Conservation (phyloP, 2,113 vertebrate species). For the Nerophis ophidion region DNA sequence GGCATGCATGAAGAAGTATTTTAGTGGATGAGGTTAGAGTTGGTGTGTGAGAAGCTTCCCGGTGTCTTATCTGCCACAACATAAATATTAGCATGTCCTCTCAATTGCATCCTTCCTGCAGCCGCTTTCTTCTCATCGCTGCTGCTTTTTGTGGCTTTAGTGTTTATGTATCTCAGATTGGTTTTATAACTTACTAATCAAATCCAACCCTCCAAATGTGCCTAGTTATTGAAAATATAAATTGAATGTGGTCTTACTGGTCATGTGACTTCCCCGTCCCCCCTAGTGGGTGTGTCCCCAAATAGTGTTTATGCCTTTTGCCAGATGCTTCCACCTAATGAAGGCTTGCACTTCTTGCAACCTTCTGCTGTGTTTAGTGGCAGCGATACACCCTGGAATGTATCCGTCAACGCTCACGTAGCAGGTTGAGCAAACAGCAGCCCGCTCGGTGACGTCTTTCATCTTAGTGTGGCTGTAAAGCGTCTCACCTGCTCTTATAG, state of each 20-base stretch:
- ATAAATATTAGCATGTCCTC: constrained; percentile 55
- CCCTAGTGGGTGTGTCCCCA: no score
- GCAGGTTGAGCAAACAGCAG: constrained; percentile 25
- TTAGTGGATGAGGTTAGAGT: neutral
- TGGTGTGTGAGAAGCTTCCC: neutral
- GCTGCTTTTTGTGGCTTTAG: no score
- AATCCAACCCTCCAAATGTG: no score
- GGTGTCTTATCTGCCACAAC: constrained; percentile 60
- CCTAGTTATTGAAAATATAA: no score
- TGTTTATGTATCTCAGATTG: no score
- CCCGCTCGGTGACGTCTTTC: neutral
- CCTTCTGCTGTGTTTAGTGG: constrained; percentile 16
- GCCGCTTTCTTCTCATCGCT: neutral
- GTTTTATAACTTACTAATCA: no score
- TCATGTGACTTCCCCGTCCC: no score
- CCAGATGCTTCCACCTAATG: constrained; percentile 12
- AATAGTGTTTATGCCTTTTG: neutral
- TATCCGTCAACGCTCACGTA: constrained; percentile 17
- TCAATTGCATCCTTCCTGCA: constrained; percentile 61
- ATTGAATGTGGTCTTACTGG: no score
- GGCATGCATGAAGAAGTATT: no score
- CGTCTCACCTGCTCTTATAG: neutral
- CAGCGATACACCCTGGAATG: constrained; percentile 30
- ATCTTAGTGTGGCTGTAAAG: neutral
- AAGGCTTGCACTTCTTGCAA: constrained; percentile 22